Base-by-base conservation (phyloP, 2,888 invertebrate genomes). In the Euzophera pinguis region DNA sequence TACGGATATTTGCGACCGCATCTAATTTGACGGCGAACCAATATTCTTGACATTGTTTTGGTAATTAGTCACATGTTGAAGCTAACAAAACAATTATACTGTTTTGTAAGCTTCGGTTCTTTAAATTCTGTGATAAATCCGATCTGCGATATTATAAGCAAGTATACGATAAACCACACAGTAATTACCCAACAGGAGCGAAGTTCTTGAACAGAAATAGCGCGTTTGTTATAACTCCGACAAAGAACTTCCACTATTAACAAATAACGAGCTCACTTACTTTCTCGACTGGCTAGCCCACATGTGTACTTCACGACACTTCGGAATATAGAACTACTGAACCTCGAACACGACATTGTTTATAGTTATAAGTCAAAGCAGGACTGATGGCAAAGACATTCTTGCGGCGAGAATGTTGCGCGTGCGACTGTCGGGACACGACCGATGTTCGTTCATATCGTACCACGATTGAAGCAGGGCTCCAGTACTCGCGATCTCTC, bases 281-380 rank as follows among this genome's bases (percentile, higher is more conserved):
- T 89, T 81, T 88, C 84, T 69, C 81, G 80, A 74, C 84, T 82
- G 67, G 83, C 81, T 57, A 85, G 75, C 69, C 89, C 89, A 79
- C 87, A 86, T 83, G 89, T 88, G 77, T 89, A 89, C 67, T 84
- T 88, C 71, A 88, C 84, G 60, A 90, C 81, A 77, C 88, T 88
- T 70, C 86, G 80, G 63, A 86, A 86, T 71, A 89, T 73, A 72
- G 88, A 86, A 71, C 82, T 82, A 64, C 77, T 81, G 59, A 83
- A 81, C 71, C 84, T 78, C 58, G 87, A 84, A 84, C 88, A 87
- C 69, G 85, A 84, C 89, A 88, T 89, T 65, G 71, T 78, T 70
- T 68, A 64, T 68, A 66, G 61, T 61, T 62, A 55, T 62, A 61
- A 55, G 63, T 80, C 70, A 80, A 70, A 69, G 69, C 72, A 64